phyloP scores from a whole-genome alignment of 2,797 vertebrate genomes.

The Heteromormyrus szaboi region DNA sequence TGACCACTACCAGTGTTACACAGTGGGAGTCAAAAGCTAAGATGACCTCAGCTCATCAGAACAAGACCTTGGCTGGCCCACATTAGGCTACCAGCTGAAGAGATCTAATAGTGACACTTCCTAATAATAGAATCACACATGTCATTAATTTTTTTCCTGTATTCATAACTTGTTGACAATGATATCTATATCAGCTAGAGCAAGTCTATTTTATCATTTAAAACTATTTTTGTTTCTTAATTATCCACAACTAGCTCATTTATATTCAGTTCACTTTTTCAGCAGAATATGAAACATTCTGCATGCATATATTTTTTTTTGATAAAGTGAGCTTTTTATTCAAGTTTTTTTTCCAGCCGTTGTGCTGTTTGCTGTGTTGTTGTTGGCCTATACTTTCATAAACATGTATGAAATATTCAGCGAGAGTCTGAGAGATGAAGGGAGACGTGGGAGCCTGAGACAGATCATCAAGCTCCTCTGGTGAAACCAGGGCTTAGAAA shows the following conservation, averaged over 20 bases:
- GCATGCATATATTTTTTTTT: background rate
- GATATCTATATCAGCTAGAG: background rate
- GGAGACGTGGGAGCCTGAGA: background rate
- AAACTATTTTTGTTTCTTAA: background rate
- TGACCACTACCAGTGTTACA: constrained; percentile 18
- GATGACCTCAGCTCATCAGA: constrained; percentile 29
- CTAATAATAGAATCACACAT: background rate
- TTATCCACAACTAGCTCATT: background rate
- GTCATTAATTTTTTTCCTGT: background rate
- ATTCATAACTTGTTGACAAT: background rate
- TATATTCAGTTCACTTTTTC: background rate
- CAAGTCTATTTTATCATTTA: background rate
- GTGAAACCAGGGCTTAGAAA: background rate
- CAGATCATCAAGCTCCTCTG: background rate
- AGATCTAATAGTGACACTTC: background rate
- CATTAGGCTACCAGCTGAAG: background rate
- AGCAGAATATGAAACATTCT: background rate
- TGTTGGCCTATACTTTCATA: background rate
- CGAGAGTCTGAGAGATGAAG: background rate
- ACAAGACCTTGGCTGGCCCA: constrained; percentile 8
- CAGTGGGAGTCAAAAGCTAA: constrained; percentile 20
- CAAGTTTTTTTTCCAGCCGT: background rate
- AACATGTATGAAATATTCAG: background rate
- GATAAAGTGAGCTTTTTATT: background rate
- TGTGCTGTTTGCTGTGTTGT: background rate